Conservation (phyloP, 2,113 vertebrate genomes). For the Grus americana region DNA sequence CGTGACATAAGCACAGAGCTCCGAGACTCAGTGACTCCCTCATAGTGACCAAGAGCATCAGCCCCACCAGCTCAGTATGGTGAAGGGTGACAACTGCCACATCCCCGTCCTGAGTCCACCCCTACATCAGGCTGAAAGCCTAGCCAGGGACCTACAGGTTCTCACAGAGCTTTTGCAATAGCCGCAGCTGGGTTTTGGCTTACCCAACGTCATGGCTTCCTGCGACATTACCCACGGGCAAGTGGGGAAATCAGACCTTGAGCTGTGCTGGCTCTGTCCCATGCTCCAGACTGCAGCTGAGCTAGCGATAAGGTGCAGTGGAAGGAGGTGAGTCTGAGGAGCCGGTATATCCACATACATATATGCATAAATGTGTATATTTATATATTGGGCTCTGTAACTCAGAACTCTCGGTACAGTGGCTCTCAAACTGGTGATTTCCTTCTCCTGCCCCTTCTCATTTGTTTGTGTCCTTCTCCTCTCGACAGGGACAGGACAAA, state of each 20-base stretch:
- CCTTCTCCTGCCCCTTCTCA: background rate
- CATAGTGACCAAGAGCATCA: background rate
- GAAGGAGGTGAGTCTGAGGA: background rate
- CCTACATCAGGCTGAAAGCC: background rate
- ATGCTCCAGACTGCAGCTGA: background rate
- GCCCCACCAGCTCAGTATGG: background rate
- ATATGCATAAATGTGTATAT: background rate
- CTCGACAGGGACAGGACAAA: conserved; percentile 53
- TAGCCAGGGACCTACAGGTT: background rate
- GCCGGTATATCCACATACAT: background rate
- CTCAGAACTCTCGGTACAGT: background rate
- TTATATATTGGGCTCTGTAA: background rate
- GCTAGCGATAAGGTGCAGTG: background rate
- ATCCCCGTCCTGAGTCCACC: background rate
- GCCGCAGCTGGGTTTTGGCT: background rate
- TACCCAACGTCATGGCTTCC: background rate
- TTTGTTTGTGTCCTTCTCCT: background rate
- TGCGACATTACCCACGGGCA: rapidly evolving
- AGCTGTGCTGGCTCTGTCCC: background rate
- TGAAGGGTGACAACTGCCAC: background rate
- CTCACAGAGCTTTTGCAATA: conserved; percentile 17
- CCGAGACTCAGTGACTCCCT: background rate
- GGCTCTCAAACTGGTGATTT: background rate
- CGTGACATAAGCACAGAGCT: background rate
- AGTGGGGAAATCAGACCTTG: conserved; percentile 11